phyloP scores from a whole-genome alignment of 2,113 vertebrate species.

The Mus musculus region GRCm39 chr14:101654001-101654500 shows the following conservation, averaged over 20 bases:
- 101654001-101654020: not conserved
- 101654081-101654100: not conserved
- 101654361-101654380: not conserved
- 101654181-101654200: not conserved
- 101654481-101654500: constrained; percentile 22
- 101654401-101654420: not conserved
- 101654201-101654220: not conserved
- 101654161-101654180: not conserved
- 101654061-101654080: not conserved
- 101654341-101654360: not conserved
- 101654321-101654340: not conserved
- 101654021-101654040: not conserved
- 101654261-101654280: not conserved
- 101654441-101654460: not conserved
- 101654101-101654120: not conserved
- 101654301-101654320: not conserved
- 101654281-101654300: not conserved
- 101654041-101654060: not conserved
- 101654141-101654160: not conserved
- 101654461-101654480: not conserved
- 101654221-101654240: constrained; percentile 1
- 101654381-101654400: not conserved
- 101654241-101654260: not conserved
- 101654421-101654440: not conserved
- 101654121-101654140: not conserved